Conservation (phyloP, 2,888 invertebrate genomes). For the Sepiola atlantica region DNA sequence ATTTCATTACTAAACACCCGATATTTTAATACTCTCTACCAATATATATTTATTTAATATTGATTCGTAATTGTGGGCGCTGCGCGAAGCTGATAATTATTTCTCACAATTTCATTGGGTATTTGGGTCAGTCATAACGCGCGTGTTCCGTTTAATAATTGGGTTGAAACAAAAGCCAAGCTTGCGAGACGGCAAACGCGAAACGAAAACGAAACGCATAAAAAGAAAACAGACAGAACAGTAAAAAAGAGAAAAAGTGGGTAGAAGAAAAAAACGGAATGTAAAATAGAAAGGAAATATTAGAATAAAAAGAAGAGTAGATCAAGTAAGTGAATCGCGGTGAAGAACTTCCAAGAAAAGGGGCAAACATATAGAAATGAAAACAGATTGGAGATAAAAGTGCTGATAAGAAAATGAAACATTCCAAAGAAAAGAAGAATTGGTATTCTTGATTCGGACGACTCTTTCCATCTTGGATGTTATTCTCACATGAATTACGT, state of each 20-base stretch:
- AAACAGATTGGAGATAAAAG: background rate
- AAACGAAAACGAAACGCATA: background rate
- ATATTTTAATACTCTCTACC: background rate
- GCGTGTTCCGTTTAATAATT: background rate
- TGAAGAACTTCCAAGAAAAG: background rate
- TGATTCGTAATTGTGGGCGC: background rate
- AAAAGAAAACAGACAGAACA: too few species aligned
- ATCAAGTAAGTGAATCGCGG: background rate
- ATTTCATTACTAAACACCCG: background rate
- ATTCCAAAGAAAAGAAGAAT: background rate
- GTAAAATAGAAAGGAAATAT: background rate
- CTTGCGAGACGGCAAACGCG: background rate
- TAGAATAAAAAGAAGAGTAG: background rate
- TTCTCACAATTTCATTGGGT: background rate
- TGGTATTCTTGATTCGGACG: too few species aligned
- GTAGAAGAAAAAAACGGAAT: too few species aligned
- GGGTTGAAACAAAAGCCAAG: background rate
- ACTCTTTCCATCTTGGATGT: too few species aligned
- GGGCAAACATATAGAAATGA: rapidly evolving
- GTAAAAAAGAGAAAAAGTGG: too few species aligned
- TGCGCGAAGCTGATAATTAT: background rate
- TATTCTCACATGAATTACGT: too few species aligned
- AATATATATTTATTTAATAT: background rate
- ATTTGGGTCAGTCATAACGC: background rate
- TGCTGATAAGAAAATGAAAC: background rate